Percentiles rank a stretch among this genome's conserved stretches.
phyloP scores from a whole-genome alignment of 2,888 invertebrate genomes.

The Phengaris arion region DNA sequence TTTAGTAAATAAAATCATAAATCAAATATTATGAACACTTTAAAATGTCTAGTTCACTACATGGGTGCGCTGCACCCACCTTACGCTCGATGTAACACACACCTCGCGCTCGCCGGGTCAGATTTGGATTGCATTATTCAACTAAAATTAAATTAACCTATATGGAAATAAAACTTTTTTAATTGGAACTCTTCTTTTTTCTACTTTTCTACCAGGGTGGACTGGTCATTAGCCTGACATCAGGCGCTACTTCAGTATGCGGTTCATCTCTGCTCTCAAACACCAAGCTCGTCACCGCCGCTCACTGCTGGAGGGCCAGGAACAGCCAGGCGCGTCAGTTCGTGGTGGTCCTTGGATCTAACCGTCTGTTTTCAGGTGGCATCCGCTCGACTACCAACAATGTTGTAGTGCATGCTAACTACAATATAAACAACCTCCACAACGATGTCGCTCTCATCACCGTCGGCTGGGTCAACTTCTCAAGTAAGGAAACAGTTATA shows the following conservation, averaged over 20 bases:
- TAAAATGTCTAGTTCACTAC: too few relatives aligned
- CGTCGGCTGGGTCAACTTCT: conserved; percentile 35
- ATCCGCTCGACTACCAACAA: conserved; percentile 40
- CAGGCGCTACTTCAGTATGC: conserved; percentile 44
- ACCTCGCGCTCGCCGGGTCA: too few relatives aligned
- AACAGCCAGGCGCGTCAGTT: conserved; percentile 41
- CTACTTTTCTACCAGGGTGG: conserved; percentile 40
- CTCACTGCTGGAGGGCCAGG: conserved; percentile 44
- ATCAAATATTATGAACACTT: too few relatives aligned
- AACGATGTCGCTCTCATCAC: conserved; percentile 47
- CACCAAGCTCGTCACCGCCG: conserved; percentile 41
- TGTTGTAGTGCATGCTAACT: conserved; percentile 44
- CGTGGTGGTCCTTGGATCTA: conserved; percentile 41
- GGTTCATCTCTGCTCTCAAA: conserved; percentile 42
- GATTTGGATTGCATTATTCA: neutral
- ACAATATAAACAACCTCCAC: conserved; percentile 40
- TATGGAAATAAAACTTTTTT: too few relatives aligned
- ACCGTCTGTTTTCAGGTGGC: conserved; percentile 42
- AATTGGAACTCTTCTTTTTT: neutral
- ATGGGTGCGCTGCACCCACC: too few relatives aligned
- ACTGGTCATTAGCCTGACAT: conserved; percentile 41
- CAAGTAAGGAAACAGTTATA: neutral
- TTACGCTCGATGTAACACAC: too few relatives aligned
- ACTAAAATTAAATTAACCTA: neutral
- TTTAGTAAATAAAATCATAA: too few relatives aligned